Percentiles rank a stretch among this genome's conserved stretches.
These are phyloP conservation scores for Pteropus alecto DNA, from an alignment of 2,113 vertebrate genomes.

Conservation along the genomic window DNA sequence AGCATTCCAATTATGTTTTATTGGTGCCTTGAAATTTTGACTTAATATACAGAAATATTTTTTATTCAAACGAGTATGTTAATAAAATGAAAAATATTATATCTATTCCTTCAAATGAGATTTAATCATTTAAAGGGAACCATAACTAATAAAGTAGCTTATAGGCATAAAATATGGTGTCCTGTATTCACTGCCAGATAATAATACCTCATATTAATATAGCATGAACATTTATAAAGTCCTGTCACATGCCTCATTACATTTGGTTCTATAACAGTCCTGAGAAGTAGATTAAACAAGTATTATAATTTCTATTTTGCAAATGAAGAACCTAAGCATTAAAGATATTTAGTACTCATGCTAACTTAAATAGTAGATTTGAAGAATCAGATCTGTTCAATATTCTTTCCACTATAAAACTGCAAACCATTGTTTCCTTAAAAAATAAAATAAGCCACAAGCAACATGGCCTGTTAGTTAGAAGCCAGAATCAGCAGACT, in stretches of 20 bases:
- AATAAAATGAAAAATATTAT: conserved; percentile 46
- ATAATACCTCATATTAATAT: conserved; percentile 53
- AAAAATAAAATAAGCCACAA: conserved; percentile 47
- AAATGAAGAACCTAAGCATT: conserved; percentile 50
- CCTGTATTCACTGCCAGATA: conserved; percentile 51
- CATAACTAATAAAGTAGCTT: conserved; percentile 45
- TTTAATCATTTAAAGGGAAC: conserved; percentile 45
- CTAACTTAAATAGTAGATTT: conserved; percentile 15
- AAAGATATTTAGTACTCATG: conserved; percentile 10
- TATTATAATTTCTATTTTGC: conserved; percentile 42
- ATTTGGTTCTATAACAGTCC: not conserved
- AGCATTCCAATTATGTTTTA: not conserved
- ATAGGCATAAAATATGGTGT: conserved; percentile 36
- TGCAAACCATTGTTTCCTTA: conserved; percentile 50
- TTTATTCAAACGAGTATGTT: conserved; percentile 41
- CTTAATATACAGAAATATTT: conserved; percentile 48
- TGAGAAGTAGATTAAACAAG: conserved; percentile 52
- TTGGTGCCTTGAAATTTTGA: conserved; percentile 28
- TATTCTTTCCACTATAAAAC: conserved; percentile 55
- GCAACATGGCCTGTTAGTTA: conserved; percentile 35
- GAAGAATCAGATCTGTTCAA: not conserved
- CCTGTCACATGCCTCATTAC: conserved; percentile 36
- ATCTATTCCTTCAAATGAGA: conserved; percentile 46
- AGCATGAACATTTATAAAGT: conserved; percentile 41
- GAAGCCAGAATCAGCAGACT: conserved; percentile 5